phyloP scores from a whole-genome alignment of 2,888 invertebrate species.

The Leptinotarsa haldemani region DNA sequence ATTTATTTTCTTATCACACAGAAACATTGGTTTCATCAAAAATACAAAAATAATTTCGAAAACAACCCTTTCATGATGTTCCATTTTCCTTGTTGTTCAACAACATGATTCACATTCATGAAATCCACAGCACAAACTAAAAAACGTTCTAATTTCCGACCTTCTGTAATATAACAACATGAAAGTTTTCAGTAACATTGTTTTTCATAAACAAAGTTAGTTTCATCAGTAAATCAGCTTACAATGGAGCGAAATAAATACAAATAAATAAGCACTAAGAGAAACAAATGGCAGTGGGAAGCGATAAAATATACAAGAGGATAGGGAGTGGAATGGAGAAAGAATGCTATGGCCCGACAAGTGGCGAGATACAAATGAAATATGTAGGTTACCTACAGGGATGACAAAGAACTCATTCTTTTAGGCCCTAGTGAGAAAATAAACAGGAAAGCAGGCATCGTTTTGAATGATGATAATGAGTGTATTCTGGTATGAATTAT shows the following conservation, averaged over 20 bases:
- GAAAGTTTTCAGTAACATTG: conserved; percentile 12
- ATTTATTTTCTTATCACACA: neutral
- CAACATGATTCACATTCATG: neutral
- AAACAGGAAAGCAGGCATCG: no score
- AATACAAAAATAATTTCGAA: neutral
- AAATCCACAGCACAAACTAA: neutral
- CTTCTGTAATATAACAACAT: neutral
- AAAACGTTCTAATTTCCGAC: neutral
- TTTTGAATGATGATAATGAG: no score
- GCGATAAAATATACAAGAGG: conserved; percentile 29
- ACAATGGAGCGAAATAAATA: conserved; percentile 27
- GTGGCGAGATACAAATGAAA: conserved; percentile 48
- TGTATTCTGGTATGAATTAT: no score
- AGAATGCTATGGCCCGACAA: conserved; percentile 46
- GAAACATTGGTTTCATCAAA: neutral
- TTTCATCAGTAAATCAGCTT: conserved; percentile 19
- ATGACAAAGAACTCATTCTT: conserved; percentile 2
- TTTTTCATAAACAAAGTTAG: conserved; percentile 12
- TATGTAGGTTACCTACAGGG: conserved; percentile 41
- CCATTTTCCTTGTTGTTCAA: neutral
- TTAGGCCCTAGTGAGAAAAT: no score
- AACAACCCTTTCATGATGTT: neutral
- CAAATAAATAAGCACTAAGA: conserved; percentile 25
- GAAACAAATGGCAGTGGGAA: conserved; percentile 27
- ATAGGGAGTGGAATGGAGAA: conserved; percentile 37